phyloP scores from a whole-genome alignment of 2,113 vertebrate species.

The Callopanchax toddi region DNA sequence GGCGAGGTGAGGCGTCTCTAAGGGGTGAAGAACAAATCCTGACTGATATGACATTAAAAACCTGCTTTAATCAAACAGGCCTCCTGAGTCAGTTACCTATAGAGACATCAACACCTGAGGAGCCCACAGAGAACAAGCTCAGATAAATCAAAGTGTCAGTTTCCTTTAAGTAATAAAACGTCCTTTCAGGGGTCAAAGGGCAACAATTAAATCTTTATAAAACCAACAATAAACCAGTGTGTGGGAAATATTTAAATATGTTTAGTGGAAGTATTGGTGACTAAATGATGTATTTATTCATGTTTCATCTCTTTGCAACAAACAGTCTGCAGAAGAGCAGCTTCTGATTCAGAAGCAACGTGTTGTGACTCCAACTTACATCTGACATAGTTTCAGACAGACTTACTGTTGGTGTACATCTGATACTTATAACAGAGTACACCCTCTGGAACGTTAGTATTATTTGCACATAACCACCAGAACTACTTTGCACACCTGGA shows the following conservation, averaged over 20 bases:
- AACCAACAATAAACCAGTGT: not conserved
- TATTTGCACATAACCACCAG: not conserved
- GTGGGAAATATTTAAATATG: no score
- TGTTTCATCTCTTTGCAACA: no score
- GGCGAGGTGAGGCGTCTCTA: no score
- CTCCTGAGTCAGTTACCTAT: no score
- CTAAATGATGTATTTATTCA: no score
- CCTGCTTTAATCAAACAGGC: not conserved
- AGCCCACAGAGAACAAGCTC: not conserved
- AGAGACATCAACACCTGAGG: no score
- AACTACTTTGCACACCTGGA: not conserved
- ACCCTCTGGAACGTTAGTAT: not conserved
- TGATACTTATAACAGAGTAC: not conserved
- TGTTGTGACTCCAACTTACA: no score
- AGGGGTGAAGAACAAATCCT: no score
- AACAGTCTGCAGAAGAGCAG: not conserved
- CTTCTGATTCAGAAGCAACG: not conserved
- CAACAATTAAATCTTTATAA: not conserved
- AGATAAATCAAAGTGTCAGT: slow-evolving; percentile 1
- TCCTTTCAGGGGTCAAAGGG: not conserved
- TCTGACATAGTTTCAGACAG: no score
- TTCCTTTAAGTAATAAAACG: not conserved
- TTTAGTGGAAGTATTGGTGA: not conserved
- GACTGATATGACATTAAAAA: no score
- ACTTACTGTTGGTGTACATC: no score